Percentiles rank a stretch among this genome's conserved stretches.
phyloP scores from a whole-genome alignment of 2,797 vertebrate species.

The Numenius phaeopus region DNA sequence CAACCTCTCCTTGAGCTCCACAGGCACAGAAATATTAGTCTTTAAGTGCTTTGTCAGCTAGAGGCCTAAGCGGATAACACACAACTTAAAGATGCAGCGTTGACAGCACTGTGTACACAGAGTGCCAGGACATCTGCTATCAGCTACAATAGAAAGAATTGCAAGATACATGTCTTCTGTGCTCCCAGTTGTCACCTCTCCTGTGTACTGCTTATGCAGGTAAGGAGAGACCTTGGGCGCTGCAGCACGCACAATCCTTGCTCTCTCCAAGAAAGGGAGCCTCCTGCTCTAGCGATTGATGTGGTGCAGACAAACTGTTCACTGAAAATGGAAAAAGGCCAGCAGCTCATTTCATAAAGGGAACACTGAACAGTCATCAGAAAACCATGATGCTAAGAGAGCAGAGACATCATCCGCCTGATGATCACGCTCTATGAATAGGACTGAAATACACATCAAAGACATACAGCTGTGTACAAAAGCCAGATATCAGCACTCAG shows the following conservation, averaged over 20 bases:
- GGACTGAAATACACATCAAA: not conserved
- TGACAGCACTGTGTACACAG: not conserved
- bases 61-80: not conserved
- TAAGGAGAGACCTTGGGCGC: not conserved
- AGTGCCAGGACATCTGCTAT: not conserved
- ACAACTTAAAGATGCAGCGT: not conserved
- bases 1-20: not conserved
- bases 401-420: not conserved
- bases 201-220: not conserved
- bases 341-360: slow-evolving; percentile 43
- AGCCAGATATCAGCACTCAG: not conserved
- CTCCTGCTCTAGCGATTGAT: not conserved
- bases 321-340: not conserved
- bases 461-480: not conserved
- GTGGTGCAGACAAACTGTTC: not conserved
- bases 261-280: not conserved
- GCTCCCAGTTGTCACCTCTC: not conserved
- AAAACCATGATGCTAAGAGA: not conserved
- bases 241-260: not conserved
- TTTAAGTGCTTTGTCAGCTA: slow-evolving; percentile 24
- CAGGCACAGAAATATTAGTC: not conserved
- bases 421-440: not conserved
- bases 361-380: slow-evolving; percentile 21
- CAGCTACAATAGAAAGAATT: not conserved
- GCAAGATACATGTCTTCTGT: not conserved